phyloP scores from a whole-genome alignment of 53 echinoderm and acorn worm genomes.

The Holothuria leucospilota region DNA sequence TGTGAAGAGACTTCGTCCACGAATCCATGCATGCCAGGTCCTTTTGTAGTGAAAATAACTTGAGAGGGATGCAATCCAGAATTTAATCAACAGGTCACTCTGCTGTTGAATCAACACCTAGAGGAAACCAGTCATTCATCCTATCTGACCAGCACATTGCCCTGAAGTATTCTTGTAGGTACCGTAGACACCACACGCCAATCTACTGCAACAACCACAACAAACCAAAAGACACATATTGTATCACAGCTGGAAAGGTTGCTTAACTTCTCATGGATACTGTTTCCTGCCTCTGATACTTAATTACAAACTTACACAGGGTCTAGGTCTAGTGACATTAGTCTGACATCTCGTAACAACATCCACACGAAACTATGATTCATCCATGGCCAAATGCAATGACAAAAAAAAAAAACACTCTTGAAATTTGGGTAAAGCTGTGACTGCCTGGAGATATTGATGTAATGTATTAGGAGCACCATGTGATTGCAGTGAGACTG shows the following conservation, averaged over 20 bases:
- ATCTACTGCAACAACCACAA: neutral
- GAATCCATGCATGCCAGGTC: conserved; percentile 8
- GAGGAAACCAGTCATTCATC: conserved; percentile 18
- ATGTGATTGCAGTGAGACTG: neutral
- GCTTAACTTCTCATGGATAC: neutral
- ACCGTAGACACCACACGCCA: conserved; percentile 7
- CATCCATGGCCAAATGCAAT: neutral
- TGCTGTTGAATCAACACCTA: neutral
- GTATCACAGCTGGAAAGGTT: conserved; percentile 18
- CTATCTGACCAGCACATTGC: neutral
- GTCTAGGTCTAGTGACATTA: neutral
- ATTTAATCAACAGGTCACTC: conserved; percentile 20
- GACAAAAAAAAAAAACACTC: too few relatives aligned
- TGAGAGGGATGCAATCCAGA: neutral
- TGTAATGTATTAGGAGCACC: conserved; percentile 18
- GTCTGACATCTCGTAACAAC: neutral
- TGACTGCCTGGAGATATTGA: conserved; percentile 25
- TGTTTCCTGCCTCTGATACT: neutral
- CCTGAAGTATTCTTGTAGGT: conserved; percentile 4
- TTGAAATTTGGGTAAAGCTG: too few relatives aligned
- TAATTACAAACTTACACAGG: neutral
- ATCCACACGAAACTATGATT: neutral
- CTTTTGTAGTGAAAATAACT: neutral
- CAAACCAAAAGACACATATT: neutral
- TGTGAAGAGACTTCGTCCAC: conserved; percentile 24